Conservation (phyloP, 2,888 invertebrate species). For the Slavum lentiscoides region DNA sequence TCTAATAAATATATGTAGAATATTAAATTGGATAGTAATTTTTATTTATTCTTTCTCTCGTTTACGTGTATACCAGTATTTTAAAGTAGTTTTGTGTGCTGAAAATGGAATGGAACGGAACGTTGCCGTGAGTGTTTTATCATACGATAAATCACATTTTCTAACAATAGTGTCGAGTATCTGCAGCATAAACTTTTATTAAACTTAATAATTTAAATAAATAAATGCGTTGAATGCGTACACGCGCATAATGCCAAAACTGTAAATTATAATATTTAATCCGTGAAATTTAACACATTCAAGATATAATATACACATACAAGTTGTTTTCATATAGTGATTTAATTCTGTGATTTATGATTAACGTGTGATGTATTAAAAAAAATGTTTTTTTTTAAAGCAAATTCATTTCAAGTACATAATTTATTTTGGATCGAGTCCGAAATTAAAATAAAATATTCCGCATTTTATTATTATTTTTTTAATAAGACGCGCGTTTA, state of each 20-base stretch:
- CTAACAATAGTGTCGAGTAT: neutral
- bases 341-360: neutral
- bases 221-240: neutral
- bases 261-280: neutral
- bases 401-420: neutral
- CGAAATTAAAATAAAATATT: neutral
- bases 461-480: too few species aligned
- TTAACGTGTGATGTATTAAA: neutral
- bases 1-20: too few species aligned
- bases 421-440: neutral
- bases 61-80: too few species aligned
- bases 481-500: too few species aligned
- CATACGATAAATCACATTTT: neutral
- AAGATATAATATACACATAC: too few species aligned
- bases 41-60: too few species aligned
- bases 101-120: neutral
- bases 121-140: neutral
- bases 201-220: neutral
- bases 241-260: too few species aligned
- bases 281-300: neutral
- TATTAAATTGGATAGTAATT: too few species aligned
- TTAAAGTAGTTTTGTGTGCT: too few species aligned
- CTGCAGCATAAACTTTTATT: neutral
- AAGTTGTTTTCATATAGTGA: neutral
- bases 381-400: too few species aligned